Conservation (phyloP, 2,113 vertebrate genomes). For the Protobothrops flavoviridis region DNA sequence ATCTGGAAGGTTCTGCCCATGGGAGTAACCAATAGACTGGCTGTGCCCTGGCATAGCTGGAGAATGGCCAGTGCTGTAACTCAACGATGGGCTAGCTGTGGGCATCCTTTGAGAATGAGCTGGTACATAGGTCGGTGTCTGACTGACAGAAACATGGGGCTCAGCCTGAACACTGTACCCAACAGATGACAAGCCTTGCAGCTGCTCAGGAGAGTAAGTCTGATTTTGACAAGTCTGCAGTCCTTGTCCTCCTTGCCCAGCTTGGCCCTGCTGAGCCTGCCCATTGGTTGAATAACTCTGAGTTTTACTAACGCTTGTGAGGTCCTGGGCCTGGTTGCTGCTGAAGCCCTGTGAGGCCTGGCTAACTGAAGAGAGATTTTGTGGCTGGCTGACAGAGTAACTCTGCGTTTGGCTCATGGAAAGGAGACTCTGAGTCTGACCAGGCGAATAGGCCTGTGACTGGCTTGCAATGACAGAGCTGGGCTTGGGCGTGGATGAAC, state of each 20-base stretch:
- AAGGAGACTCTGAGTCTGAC: slow-evolving; percentile 70
- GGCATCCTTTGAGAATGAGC: slow-evolving; percentile 71
- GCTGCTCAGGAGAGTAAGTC: slow-evolving; percentile 71
- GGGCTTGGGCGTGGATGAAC: slow-evolving; percentile 77
- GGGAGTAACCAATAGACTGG: slow-evolving; percentile 69
- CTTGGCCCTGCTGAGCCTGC: slow-evolving; percentile 70
- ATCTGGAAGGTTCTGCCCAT: slow-evolving; percentile 71
- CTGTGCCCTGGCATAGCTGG: slow-evolving; percentile 86
- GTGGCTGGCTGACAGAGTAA: slow-evolving; percentile 60
- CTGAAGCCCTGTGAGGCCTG: slow-evolving; percentile 77
- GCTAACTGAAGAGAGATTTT: slow-evolving; percentile 59
- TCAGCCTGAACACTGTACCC: slow-evolving; percentile 80
- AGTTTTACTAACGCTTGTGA: slow-evolving; percentile 62
- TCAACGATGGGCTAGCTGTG: slow-evolving; percentile 86
- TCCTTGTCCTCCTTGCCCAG: slow-evolving; percentile 60
- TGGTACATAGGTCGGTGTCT: slow-evolving; percentile 58
- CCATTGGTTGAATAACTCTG: slow-evolving; percentile 53
- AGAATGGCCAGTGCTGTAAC: slow-evolving; percentile 89
- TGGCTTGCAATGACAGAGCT: slow-evolving; percentile 84
- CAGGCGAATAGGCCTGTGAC: slow-evolving; percentile 78
- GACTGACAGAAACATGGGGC: slow-evolving; percentile 48
- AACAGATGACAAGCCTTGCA: slow-evolving; percentile 71
- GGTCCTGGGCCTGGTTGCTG: slow-evolving; percentile 81
- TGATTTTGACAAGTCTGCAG: slow-evolving; percentile 68
- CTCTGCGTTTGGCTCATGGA: slow-evolving; percentile 53